Evolutionary conservation across 1,140 invertebrate species (phyloP).

Genomic region (Cyclargus thomasi): DNA sequence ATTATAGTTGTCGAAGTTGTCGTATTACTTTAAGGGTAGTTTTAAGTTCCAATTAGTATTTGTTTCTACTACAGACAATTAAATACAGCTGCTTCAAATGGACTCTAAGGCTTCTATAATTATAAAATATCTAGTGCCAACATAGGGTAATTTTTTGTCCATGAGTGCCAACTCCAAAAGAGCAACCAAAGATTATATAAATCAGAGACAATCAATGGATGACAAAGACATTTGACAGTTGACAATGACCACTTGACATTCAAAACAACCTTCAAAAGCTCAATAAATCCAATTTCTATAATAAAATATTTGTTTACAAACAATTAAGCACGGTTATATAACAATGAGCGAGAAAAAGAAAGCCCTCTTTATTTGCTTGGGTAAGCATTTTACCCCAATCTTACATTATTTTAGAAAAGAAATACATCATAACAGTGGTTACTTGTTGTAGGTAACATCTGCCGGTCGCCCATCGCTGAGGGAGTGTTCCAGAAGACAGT

Average conservation of each 20-base stretch:
- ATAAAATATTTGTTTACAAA: slow-evolving; percentile 1
- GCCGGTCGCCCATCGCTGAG: slow-evolving; percentile 95
- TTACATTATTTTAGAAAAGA: neutral
- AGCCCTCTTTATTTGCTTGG: slow-evolving; percentile 66
- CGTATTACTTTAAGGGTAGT: no score
- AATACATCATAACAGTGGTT: neutral
- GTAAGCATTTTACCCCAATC: slow-evolving; percentile 30
- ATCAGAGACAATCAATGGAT: no score
- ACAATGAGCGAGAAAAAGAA: slow-evolving; percentile 55
- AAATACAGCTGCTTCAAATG: no score
- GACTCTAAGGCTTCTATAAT: no score
- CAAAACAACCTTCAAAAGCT: neutral
- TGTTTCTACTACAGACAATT: no score
- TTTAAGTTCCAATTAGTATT: no score
- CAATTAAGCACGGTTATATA: neutral
- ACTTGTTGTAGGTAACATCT: slow-evolving; percentile 85
- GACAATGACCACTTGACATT: neutral
- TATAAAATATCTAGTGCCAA: no score
- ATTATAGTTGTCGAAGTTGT: no score
- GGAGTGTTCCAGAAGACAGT: slow-evolving; percentile 88
- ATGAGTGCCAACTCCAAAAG: no score
- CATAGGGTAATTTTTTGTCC: no score
- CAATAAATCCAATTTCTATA: neutral
- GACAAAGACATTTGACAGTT: neutral
- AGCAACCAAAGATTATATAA: no score